These are phyloP conservation scores for Anolis apletophallus DNA, from an alignment of 2,797 vertebrate species.

Conservation along the genomic window DNA sequence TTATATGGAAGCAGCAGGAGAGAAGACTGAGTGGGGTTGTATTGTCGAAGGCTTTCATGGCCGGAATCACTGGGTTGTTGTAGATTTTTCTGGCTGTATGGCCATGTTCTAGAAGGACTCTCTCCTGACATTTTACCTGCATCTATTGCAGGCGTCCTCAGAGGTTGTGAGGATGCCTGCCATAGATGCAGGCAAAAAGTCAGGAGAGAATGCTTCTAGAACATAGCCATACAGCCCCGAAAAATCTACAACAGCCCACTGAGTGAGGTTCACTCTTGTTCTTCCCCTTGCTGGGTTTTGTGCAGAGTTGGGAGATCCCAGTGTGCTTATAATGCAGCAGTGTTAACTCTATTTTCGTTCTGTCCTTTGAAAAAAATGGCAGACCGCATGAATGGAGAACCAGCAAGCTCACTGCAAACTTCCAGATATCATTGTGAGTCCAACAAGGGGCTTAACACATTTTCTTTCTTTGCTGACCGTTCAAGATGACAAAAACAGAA, in stretches of 20 bases:
- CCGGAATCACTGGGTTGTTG: too few species aligned
- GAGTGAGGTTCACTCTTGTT: background rate
- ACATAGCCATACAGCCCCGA: too few species aligned
- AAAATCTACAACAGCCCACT: too few species aligned
- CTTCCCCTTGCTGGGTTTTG: background rate
- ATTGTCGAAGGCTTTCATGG: too few species aligned
- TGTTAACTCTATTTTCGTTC: background rate
- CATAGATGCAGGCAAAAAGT: too few species aligned
- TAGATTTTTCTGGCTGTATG: too few species aligned
- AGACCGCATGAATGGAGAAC: too few species aligned
- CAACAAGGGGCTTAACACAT: background rate
- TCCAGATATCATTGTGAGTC: background rate
- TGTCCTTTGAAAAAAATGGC: background rate
- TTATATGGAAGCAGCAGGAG: background rate
- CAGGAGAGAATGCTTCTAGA: too few species aligned
- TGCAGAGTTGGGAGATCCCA: background rate
- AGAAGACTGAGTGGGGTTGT: background rate
- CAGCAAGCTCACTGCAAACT: background rate
- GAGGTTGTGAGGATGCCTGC: too few species aligned
- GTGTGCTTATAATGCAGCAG: background rate
- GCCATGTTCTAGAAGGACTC: too few species aligned
- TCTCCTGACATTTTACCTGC: too few species aligned
- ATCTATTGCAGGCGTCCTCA: too few species aligned
- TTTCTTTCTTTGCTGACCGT: background rate
- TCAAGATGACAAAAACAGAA: background rate